Evolutionary conservation across 2,888 invertebrate genomes (phyloP), one percentile per base, ranked within the genome.

Genomic region (Zaprionus bogoriensis): DNA sequence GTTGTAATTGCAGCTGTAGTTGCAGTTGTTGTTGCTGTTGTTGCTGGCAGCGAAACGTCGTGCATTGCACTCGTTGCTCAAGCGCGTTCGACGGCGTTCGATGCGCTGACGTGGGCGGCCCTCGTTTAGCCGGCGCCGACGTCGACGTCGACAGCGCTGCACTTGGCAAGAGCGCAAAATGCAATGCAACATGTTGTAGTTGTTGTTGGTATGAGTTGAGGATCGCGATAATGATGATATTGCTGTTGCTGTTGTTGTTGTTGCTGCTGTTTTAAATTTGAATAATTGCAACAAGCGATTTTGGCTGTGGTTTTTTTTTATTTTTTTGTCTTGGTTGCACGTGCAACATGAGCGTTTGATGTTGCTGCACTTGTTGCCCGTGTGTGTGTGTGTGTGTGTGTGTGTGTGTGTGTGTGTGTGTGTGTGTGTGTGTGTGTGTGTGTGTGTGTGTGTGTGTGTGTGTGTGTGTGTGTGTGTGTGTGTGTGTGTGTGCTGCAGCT

Each of bases 1-100:
- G 32, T n/a, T 14, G 32, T 20, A n/a, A n/a, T 59, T 55, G 53
- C 45, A 46, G 58, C 57, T 55, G 55, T 6, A 53, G 30, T n/a
- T 48, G 25, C 50, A 17, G 38, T 10, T 38, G 38, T 58, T 65
- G 58, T 50, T 41, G 55, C 60, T 66, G 55, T 57, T 48, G 72
- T 41, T 38, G 54, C 47, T 47, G 22, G 59, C 66, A 58, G 48
- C 60, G 14, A 57, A 45, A 63, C 84, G 67, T 75, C 81, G 82
- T 76, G 45, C 82, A 82, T 77, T 82, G 82, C 84, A 87, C 82
- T 84, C 71, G 63, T 57, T 62, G 72, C 74, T 57, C 45, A 66
- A 76, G n/a, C n/a, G n/a, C n/a, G n/a, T n/a, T n/a, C n/a, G n/a
- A n/a, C n/a, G n/a, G n/a, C 57, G 69, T 28, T 46, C 50, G 28